These are phyloP conservation scores for Meteorus colon DNA, from an alignment of 2,888 invertebrate genomes.

Conservation along the genomic window DNA sequence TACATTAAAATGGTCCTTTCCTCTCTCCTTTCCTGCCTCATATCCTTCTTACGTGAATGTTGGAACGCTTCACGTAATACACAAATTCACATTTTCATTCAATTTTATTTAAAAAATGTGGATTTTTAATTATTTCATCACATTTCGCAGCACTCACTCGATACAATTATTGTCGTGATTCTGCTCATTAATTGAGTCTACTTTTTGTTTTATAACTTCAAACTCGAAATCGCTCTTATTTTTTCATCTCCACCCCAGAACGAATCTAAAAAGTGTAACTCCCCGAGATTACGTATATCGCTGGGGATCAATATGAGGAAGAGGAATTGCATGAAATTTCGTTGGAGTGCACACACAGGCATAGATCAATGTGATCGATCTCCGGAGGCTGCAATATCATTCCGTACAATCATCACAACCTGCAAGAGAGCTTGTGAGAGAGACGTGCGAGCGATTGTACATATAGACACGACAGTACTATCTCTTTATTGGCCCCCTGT, in stretches of 20 bases:
- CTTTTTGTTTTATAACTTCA: too few species aligned
- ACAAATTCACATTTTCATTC: too few species aligned
- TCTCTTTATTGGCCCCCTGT: slow-evolving; percentile 37
- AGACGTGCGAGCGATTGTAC: slow-evolving; percentile 37
- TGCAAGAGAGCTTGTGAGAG: slow-evolving; percentile 35
- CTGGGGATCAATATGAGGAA: not conserved
- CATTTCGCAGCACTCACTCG: too few species aligned
- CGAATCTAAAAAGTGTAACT: not conserved
- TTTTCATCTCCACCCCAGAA: not conserved
- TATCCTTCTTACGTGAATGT: too few species aligned
- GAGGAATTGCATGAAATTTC: slow-evolving; percentile 27
- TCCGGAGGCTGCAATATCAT: slow-evolving; percentile 27
- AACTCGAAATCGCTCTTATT: not conserved
- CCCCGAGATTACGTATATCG: not conserved
- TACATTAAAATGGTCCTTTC: too few species aligned
- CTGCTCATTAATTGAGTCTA: too few species aligned
- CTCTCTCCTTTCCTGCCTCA: too few species aligned
- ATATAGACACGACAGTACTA: slow-evolving; percentile 26
- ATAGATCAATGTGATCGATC: slow-evolving; percentile 37
- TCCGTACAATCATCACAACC: slow-evolving; percentile 23
- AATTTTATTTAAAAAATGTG: too few species aligned
- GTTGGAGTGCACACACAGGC: slow-evolving; percentile 12
- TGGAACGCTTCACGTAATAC: too few species aligned
- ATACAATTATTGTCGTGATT: too few species aligned
- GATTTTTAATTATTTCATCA: too few species aligned